Evolutionary conservation across 2,797 vertebrate species (phyloP).

Genomic region (Siniperca undulata): DNA sequence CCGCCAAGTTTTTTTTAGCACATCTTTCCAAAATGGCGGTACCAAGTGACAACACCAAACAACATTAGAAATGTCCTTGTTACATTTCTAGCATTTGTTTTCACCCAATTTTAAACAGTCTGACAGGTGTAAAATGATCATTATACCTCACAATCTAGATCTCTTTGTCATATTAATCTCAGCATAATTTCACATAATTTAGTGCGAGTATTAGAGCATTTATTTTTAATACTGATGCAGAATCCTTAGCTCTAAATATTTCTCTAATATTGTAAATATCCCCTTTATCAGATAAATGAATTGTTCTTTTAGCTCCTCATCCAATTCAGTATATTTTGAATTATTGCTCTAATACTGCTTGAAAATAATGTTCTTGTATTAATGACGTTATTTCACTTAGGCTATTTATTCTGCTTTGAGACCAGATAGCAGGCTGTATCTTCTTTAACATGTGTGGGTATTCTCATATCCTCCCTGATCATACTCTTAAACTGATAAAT

Average conservation of each 20-base stretch:
- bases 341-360: neutral
- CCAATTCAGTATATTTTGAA: neutral
- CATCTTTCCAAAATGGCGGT: neutral
- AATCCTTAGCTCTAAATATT: no score
- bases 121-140: neutral
- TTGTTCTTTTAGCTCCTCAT: neutral
- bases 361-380: neutral
- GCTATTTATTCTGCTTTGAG: slow-evolving; percentile 8
- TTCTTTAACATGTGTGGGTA: slow-evolving; percentile 8
- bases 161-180: neutral
- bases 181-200: neutral
- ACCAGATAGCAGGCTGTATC: slow-evolving; percentile 3
- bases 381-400: neutral
- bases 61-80: neutral
- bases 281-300: no score
- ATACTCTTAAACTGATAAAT: slow-evolving; percentile 28
- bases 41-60: neutral
- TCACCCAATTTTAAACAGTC: neutral
- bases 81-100: neutral
- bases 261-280: no score
- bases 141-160: no score
- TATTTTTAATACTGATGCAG: neutral
- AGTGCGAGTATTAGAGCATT: neutral
- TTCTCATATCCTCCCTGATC: slow-evolving; percentile 19
- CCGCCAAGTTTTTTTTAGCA: no score